These are phyloP conservation scores for Rosalia funebris DNA, from an alignment of 2,888 invertebrate species.

Conservation along the genomic window DNA sequence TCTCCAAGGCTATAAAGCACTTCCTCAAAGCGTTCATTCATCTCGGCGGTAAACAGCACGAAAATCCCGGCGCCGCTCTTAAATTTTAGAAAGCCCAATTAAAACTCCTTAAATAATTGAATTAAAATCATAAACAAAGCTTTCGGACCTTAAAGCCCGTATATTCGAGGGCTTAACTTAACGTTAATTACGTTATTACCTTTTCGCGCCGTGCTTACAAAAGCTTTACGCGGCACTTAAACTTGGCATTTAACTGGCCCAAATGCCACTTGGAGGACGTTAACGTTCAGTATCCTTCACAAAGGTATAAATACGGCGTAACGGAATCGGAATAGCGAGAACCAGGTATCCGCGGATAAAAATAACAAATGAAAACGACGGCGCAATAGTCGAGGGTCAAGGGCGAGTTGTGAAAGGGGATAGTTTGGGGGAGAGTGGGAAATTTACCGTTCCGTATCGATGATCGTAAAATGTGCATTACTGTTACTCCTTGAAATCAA, in stretches of 20 bases:
- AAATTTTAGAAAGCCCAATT: constrained; percentile 8
- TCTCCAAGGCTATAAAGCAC: too few species aligned
- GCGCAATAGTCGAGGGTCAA: background rate
- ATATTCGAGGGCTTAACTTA: constrained; percentile 5
- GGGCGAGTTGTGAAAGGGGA: constrained; percentile 5
- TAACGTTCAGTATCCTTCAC: constrained; percentile 8
- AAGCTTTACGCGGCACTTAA: constrained; percentile 13
- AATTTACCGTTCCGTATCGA: background rate
- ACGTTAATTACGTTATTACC: constrained; percentile 18
- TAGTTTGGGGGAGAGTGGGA: constrained; percentile 1
- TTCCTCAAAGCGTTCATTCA: too few species aligned
- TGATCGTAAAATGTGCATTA: too few species aligned
- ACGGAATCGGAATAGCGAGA: constrained; percentile 4
- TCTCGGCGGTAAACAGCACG: too few species aligned
- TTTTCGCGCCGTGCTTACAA: constrained; percentile 8
- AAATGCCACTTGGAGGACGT: background rate
- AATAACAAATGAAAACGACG: constrained; percentile 2
- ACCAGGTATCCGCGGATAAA: constrained; percentile 5
- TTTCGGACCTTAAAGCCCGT: constrained; percentile 2
- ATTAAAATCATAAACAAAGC: constrained; percentile 17
- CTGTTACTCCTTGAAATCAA: too few species aligned
- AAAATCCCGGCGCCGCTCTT: too few species aligned
- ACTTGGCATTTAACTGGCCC: constrained; percentile 9
- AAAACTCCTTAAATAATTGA: constrained; percentile 17
- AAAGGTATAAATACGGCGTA: constrained; percentile 18